These are phyloP conservation scores for Nemoura dubitans DNA, from an alignment of 2,888 invertebrate species.

Conservation along the genomic window DNA sequence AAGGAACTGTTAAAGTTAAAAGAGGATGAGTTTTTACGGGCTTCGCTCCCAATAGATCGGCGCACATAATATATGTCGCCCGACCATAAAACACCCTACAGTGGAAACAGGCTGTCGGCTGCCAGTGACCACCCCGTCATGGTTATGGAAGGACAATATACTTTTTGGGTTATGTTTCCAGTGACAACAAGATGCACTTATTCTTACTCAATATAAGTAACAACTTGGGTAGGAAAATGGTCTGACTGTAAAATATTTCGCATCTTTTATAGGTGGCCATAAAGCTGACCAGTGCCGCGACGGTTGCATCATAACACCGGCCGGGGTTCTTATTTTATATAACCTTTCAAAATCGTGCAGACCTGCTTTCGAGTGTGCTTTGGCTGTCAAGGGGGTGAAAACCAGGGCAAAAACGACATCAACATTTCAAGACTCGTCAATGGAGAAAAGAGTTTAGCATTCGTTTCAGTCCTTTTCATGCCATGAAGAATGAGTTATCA, in stretches of 20 bases:
- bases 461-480: constrained; percentile 9
- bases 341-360: constrained; percentile 41
- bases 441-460: not conserved
- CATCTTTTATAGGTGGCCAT: constrained; percentile 48
- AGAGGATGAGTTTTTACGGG: constrained; percentile 38
- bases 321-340: constrained; percentile 34
- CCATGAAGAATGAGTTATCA: not conserved
- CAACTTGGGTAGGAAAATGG: constrained; percentile 38
- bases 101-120: not conserved
- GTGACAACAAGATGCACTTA: constrained; percentile 29
- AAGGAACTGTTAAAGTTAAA: constrained; percentile 17
- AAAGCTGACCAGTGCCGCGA: constrained; percentile 40
- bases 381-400: constrained; percentile 16
- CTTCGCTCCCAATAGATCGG: constrained; percentile 39
- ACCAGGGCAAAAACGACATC: constrained; percentile 37
- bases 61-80: constrained; percentile 22
- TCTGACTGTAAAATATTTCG: constrained; percentile 45
- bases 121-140: constrained; percentile 9
- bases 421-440: constrained; percentile 9
- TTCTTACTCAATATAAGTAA: constrained; percentile 32
- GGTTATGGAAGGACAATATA: constrained; percentile 38
- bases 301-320: constrained; percentile 31
- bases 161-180: constrained; percentile 36
- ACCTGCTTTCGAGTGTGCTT: constrained; percentile 32
- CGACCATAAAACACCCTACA: constrained; percentile 28